These are phyloP conservation scores for Sarcophaga peregrina DNA, from an alignment of 1,140 invertebrate genomes.

Conservation along the genomic window DNA sequence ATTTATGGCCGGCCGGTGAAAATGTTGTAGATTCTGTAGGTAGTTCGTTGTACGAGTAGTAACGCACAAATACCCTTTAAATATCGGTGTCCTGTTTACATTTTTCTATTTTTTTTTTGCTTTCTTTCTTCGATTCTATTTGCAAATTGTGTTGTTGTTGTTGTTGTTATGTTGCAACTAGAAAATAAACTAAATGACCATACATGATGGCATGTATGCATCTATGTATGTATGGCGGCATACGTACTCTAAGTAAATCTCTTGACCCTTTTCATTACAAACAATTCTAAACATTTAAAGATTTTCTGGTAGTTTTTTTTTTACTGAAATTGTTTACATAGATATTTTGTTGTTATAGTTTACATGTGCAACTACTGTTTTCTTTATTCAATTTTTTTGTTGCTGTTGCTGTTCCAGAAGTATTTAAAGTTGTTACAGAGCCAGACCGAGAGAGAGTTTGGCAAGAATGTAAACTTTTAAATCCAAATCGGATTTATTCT, in stretches of 20 bases:
- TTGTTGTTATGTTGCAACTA: neutral
- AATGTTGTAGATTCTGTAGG: neutral
- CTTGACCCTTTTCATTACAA: conserved; percentile 8
- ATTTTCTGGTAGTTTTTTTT: neutral
- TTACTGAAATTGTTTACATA: neutral
- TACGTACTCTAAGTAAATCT: neutral
- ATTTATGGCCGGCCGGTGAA: too few relatives aligned
- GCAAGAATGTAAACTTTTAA: neutral
- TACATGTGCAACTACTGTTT: neutral
- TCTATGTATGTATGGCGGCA: too few relatives aligned
- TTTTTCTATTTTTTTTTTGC: neutral
- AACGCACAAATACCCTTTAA: neutral
- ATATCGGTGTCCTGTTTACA: neutral
- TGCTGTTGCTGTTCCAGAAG: too few relatives aligned
- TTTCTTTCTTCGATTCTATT: too few relatives aligned
- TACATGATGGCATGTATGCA: too few relatives aligned
- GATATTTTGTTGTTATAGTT: neutral
- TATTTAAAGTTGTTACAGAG: too few relatives aligned
- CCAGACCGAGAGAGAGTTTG: neutral
- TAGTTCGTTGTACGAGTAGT: neutral
- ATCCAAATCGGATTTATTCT: conserved; percentile 17
- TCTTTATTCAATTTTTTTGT: too few relatives aligned
- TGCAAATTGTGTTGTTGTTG: neutral
- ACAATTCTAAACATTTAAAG: neutral
- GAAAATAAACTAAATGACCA: neutral